Conservation (phyloP, 2,113 vertebrate genomes). For the Gallinago media region DNA sequence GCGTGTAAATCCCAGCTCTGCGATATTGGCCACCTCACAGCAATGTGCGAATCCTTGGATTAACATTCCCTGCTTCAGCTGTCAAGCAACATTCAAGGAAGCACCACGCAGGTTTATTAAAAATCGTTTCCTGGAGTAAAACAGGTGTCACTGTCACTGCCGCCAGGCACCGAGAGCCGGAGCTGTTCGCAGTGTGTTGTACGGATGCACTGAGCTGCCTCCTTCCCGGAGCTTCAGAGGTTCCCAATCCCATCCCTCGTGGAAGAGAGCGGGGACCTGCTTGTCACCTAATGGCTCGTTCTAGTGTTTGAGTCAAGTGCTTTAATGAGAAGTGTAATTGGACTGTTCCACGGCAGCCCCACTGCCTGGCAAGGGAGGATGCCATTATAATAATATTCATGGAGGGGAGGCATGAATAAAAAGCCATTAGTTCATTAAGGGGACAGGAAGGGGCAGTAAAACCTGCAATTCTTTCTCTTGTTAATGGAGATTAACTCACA, state of each 20-base stretch:
- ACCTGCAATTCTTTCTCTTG: background rate
- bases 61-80: background rate
- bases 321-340: background rate
- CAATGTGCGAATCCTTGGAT: background rate
- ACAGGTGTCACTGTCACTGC: background rate
- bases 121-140: background rate
- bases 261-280: background rate
- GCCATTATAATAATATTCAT: background rate
- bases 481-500: background rate
- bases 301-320: background rate
- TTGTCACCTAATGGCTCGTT: background rate
- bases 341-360: background rate
- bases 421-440: background rate
- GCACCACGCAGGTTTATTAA: background rate
- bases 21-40: background rate
- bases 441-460: background rate
- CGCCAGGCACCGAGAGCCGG: fast-evolving
- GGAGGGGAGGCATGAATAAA: background rate
- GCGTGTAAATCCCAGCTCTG: background rate
- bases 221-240: background rate
- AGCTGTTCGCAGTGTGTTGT: fast-evolving
- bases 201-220: fast-evolving
- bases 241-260: background rate
- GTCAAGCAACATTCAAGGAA: background rate
- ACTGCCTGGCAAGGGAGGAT: background rate